phyloP scores from a whole-genome alignment of 1,140 invertebrate species.

The Pentalonia nigronervosa region DNA sequence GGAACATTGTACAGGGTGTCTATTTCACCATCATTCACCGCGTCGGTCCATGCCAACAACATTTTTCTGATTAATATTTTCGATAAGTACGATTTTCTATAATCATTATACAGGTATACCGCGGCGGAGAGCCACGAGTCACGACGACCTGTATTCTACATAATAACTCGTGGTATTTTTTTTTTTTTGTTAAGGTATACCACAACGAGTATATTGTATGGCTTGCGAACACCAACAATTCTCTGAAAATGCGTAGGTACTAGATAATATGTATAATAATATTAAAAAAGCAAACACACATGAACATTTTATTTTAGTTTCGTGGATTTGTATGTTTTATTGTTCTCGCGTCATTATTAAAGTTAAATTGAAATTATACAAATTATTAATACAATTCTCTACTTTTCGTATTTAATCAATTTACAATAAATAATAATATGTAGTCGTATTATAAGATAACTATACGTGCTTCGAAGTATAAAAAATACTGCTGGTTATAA shows the following conservation, averaged over 20 bases:
- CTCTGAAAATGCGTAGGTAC: background rate
- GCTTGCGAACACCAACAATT: background rate
- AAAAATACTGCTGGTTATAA: no score
- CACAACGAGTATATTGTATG: background rate
- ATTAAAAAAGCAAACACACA: background rate
- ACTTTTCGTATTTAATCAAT: background rate
- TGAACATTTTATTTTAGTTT: background rate
- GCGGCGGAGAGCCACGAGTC: background rate
- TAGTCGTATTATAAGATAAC: no score
- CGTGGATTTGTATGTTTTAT: background rate
- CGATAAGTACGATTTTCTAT: slow-evolving; percentile 16
- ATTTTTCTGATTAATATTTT: slow-evolving; percentile 1
- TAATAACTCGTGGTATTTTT: background rate
- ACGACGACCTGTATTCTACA: slow-evolving; percentile 1
- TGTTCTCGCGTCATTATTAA: background rate
- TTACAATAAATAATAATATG: background rate
- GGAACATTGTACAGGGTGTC: background rate
- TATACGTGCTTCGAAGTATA: no score
- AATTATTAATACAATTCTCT: background rate
- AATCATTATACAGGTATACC: background rate
- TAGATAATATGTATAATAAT: background rate
- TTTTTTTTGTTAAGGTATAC: background rate
- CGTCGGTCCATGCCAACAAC: background rate
- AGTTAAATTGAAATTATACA: background rate
- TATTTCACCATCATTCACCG: background rate